Conservation (phyloP, 23 tunicate species). For the Styela clava region DNA sequence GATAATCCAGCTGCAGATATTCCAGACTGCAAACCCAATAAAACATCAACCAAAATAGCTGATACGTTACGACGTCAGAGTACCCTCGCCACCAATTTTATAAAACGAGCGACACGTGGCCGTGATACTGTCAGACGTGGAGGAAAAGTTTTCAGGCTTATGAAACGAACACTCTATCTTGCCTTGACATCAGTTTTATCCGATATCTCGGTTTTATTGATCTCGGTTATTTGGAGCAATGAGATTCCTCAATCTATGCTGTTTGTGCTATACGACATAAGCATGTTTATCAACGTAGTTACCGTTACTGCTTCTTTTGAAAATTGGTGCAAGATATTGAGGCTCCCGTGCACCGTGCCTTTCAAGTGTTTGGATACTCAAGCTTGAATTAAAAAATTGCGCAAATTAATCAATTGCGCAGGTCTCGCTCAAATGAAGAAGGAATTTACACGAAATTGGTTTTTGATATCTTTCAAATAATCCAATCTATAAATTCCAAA, state of each 20-base stretch:
- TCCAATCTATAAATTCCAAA: too few species aligned
- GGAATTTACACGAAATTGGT: too few species aligned
- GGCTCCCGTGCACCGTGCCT: not conserved
- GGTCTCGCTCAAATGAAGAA: too few species aligned
- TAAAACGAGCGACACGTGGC: not conserved
- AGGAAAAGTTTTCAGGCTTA: not conserved
- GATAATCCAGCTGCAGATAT: not conserved
- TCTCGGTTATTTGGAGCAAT: not conserved
- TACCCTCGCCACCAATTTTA: not conserved
- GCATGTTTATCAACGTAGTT: slow-evolving; percentile 7
- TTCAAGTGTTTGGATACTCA: too few species aligned
- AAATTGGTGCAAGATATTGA: not conserved
- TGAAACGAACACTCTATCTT: slow-evolving; percentile 4
- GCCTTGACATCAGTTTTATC: not conserved
- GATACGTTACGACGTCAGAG: not conserved
- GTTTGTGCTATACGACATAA: slow-evolving; percentile 8
- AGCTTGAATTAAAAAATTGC: too few species aligned
- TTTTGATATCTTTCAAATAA: too few species aligned
- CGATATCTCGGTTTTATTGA: not conserved
- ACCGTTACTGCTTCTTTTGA: slow-evolving; percentile 24
- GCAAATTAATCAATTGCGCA: too few species aligned
- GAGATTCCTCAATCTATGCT: not conserved
- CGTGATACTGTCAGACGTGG: not conserved
- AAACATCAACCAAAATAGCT: not conserved
- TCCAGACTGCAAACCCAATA: not conserved